Conservation (phyloP, 2,113 vertebrate species). For the Gopherus flavomarginatus region DNA sequence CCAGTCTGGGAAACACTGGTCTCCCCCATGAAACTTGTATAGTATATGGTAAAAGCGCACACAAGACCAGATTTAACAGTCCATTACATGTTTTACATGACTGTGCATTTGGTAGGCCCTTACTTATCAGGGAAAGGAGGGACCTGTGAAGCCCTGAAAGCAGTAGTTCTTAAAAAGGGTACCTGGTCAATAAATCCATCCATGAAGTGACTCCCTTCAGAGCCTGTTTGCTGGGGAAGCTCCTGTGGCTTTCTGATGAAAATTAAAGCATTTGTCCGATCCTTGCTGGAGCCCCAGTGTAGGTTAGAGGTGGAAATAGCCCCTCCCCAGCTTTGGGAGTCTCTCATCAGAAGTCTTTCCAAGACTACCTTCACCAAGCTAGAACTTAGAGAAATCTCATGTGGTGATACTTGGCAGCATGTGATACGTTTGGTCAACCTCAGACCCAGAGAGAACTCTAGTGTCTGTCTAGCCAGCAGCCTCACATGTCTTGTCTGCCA, state of each 20-base stretch:
- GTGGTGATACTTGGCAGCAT: neutral
- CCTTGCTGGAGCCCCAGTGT: neutral
- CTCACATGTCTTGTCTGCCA: neutral
- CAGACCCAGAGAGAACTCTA: neutral
- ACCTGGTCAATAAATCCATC: neutral
- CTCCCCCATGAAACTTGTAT: too few species aligned
- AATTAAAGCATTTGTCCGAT: neutral
- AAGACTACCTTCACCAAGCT: neutral
- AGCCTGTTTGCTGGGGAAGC: fast-evolving
- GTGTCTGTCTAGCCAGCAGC: neutral
- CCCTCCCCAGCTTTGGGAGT: neutral
- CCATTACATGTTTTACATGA: too few species aligned
- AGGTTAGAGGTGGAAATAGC: neutral
- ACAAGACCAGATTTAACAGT: too few species aligned
- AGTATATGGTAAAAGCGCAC: too few species aligned
- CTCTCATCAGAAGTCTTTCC: neutral
- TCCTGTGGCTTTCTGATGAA: neutral
- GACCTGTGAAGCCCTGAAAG: neutral
- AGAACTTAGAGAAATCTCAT: neutral
- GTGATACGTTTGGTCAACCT: neutral
- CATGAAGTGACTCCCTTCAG: neutral
- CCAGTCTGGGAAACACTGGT: too few species aligned
- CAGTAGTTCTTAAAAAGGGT: neutral
- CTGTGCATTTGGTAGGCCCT: too few species aligned
- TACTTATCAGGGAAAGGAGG: neutral